phyloP scores from a whole-genome alignment of 1,140 invertebrate species.

The Megathymus violae region DNA sequence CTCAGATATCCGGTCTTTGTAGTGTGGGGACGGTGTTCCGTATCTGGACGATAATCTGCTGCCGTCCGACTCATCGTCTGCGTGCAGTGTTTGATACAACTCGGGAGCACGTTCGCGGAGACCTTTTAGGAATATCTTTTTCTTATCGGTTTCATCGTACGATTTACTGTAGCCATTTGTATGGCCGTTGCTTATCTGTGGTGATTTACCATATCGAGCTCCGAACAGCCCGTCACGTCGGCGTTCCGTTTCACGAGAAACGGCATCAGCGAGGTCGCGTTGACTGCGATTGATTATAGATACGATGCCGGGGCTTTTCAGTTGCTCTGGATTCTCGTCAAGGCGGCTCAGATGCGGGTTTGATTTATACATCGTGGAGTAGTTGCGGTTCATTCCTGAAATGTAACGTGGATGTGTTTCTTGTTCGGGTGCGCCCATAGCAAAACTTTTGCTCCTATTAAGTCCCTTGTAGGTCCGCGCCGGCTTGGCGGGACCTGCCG shows the following conservation, averaged over 20 bases:
- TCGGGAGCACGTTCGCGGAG: conserved; percentile 90
- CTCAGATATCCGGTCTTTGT: conserved; percentile 73
- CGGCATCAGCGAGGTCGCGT: conserved; percentile 86
- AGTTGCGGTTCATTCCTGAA: conserved; percentile 73
- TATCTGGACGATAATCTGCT: conserved; percentile 74
- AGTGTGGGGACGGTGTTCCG: conserved; percentile 74
- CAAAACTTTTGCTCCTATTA: conserved; percentile 93
- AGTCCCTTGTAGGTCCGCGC: conserved; percentile 90
- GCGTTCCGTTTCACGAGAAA: conserved; percentile 77
- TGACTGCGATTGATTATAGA: conserved; percentile 93
- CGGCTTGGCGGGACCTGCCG: conserved; percentile 87
- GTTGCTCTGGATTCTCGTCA: conserved; percentile 87
- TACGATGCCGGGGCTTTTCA: conserved; percentile 93
- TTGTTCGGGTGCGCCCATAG: conserved; percentile 86
- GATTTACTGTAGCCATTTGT: conserved; percentile 74
- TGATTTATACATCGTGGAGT: conserved; percentile 87
- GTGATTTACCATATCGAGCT: conserved; percentile 83
- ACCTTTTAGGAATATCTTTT: conserved; percentile 88
- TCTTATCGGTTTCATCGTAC: conserved; percentile 85
- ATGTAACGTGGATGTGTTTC: conserved; percentile 76
- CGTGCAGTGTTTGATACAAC: conserved; percentile 88
- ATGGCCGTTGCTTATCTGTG: conserved; percentile 76
- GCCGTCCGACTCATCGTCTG: conserved; percentile 84
- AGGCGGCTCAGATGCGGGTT: conserved; percentile 89
- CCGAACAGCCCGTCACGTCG: conserved; percentile 81